Evolutionary conservation across 2,113 vertebrate species (phyloP).

Genomic region (Sebastes fasciatus): DNA sequence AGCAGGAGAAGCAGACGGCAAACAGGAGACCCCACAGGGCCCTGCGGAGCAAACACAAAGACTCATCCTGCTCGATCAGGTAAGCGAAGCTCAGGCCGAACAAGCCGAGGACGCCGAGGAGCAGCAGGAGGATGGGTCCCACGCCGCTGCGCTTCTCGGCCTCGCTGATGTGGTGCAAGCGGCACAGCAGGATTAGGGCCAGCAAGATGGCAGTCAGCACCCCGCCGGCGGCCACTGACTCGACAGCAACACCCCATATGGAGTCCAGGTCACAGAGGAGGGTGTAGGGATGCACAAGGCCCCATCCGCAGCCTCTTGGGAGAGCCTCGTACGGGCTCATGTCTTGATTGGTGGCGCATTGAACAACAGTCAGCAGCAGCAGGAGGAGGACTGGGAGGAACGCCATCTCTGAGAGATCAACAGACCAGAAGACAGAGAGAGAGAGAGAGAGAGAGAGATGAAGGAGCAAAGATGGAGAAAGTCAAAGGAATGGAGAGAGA

Average conservation of each 20-base stretch:
- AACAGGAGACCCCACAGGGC: slow-evolving; percentile 95
- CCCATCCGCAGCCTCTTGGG: slow-evolving; percentile 92
- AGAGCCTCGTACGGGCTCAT: slow-evolving; percentile 79
- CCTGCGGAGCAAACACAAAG: slow-evolving; percentile 89
- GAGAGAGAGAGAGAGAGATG: slow-evolving; percentile 18
- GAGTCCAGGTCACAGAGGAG: slow-evolving; percentile 96
- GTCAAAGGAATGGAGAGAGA: slow-evolving; percentile 20
- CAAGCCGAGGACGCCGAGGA: slow-evolving; percentile 91
- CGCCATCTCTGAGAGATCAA: slow-evolving; percentile 77
- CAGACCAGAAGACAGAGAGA: slow-evolving; percentile 36
- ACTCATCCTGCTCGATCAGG: slow-evolving; percentile 93
- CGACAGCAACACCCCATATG: slow-evolving; percentile 95
- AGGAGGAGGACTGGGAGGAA: slow-evolving; percentile 77
- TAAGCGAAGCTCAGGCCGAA: slow-evolving; percentile 95
- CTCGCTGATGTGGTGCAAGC: slow-evolving; percentile 92
- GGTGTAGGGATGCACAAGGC: slow-evolving; percentile 90
- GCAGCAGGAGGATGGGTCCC: slow-evolving; percentile 92
- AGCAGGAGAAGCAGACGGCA: slow-evolving; percentile 93
- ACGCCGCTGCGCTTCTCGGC: slow-evolving; percentile 92
- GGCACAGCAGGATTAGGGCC: slow-evolving; percentile 89
- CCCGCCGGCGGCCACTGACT: slow-evolving; percentile 89
- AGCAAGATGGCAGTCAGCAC: slow-evolving; percentile 89
- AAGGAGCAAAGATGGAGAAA: not conserved
- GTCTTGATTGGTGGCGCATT: slow-evolving; percentile 75
- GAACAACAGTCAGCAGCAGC: slow-evolving; percentile 85